Evolutionary conservation across 30 jellyfish, hydroid and myxozoan species (phyloP).

Genomic region (Rhopilema esculentum): DNA sequence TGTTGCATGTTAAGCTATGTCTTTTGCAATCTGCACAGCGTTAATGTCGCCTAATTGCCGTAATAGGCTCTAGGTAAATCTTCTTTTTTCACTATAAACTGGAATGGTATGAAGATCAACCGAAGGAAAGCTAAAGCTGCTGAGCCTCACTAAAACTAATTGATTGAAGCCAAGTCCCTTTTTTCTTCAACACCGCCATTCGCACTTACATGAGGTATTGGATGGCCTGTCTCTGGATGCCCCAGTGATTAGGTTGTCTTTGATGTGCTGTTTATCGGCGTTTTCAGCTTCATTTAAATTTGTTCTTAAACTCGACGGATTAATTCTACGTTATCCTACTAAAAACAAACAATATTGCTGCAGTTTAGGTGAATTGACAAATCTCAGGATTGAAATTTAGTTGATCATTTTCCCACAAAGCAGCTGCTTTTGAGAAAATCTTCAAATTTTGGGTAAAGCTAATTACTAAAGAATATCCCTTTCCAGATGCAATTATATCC

Average conservation of each 20-base stretch:
- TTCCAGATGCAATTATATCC: not conserved
- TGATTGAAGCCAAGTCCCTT: not conserved
- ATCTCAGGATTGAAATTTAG: not conserved
- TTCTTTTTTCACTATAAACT: too few relatives aligned
- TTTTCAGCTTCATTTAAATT: not conserved
- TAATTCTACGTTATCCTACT: not conserved
- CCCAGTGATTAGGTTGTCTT: not conserved
- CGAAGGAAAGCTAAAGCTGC: not conserved
- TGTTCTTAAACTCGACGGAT: not conserved
- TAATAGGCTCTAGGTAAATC: not conserved
- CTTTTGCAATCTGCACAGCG: not conserved
- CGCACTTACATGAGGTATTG: not conserved
- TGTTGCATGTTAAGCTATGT: not conserved
- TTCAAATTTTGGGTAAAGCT: not conserved
- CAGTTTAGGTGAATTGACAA: not conserved
- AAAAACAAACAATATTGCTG: not conserved
- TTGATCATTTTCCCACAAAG: not conserved
- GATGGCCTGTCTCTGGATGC: not conserved
- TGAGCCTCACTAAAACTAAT: not conserved
- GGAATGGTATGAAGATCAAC: not conserved
- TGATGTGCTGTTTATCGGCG: not conserved
- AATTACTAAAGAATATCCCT: not conserved
- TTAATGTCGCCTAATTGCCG: not conserved
- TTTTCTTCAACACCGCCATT: not conserved
- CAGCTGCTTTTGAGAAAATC: not conserved